A percentile compares a stretch with the other conserved stretches of the same genome.
phyloP scores from a whole-genome alignment of 2,888 invertebrate species.

The Heteropelma amictum region DNA sequence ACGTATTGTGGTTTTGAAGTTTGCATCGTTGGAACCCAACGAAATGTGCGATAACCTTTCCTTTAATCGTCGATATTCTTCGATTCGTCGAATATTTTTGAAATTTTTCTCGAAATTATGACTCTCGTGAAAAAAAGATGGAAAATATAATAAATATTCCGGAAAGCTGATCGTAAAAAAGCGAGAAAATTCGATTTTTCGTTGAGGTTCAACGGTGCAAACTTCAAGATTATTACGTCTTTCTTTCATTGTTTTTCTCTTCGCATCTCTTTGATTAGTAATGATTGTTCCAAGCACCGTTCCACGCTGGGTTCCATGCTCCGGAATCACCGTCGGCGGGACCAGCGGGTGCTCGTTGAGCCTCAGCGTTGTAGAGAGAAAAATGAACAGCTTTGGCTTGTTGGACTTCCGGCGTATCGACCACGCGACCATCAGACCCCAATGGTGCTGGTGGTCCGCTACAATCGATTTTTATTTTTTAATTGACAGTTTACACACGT shows the following conservation, averaged over 20 bases:
- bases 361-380: conserved; percentile 72
- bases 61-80: too few species aligned
- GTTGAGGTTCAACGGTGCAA: background rate
- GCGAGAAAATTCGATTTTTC: too few species aligned
- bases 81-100: too few species aligned
- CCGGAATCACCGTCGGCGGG: conserved; percentile 64
- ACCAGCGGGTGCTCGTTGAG: conserved; percentile 63
- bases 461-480: conserved; percentile 13
- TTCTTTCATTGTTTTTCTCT: conserved; percentile 16
- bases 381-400: conserved; percentile 76
- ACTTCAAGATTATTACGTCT: too few species aligned
- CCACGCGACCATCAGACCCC: conserved; percentile 74
- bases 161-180: too few species aligned
- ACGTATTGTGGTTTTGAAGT: too few species aligned
- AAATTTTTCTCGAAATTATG: too few species aligned
- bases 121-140: too few species aligned
- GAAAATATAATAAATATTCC: too few species aligned
- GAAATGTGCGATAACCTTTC: too few species aligned
- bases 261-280: conserved; percentile 45
- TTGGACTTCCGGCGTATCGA: conserved; percentile 76
- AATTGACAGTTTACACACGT: too few species aligned
- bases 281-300: conserved; percentile 61
- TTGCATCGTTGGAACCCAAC: too few species aligned
- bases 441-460: conserved; percentile 76
- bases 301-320: conserved; percentile 65